A percentile compares a stretch with the other conserved stretches of the same genome.
Conservation (phyloP, 2,113 vertebrate species). For the Sturnira hondurensis region DNA sequence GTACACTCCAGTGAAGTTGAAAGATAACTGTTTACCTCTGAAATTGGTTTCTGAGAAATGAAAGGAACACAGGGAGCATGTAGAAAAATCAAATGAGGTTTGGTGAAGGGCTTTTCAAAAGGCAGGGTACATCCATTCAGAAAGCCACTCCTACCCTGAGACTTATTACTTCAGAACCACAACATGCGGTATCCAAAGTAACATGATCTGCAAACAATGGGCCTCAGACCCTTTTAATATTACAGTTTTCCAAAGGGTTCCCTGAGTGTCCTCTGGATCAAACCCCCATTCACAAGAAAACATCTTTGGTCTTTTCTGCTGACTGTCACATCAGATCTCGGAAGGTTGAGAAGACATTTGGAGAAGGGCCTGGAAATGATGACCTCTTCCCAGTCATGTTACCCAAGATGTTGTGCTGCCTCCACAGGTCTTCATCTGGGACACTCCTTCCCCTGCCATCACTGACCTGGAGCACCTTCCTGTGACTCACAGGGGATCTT, state of each 20-base stretch:
- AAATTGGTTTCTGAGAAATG: conserved; percentile 74
- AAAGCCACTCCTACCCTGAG: not conserved
- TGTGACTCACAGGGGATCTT: not conserved
- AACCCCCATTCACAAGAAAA: not conserved
- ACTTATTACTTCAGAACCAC: not conserved
- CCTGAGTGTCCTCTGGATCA: not conserved
- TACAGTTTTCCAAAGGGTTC: not conserved
- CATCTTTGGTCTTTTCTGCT: not conserved
- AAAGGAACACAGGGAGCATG: conserved; percentile 57
- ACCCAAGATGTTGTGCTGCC: not conserved
- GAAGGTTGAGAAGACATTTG: not conserved
- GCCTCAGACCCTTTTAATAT: not conserved
- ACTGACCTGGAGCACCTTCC: not conserved
- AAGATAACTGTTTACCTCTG: conserved; percentile 34
- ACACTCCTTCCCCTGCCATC: not conserved
- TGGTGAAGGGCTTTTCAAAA: conserved; percentile 51
- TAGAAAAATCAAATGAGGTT: conserved; percentile 51
- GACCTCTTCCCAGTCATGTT: not conserved
- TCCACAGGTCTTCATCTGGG: accelerated
- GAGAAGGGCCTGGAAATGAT: not conserved
- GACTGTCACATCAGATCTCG: not conserved
- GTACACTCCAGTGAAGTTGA: conserved; percentile 52
- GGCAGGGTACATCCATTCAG: not conserved
- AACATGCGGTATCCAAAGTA: not conserved
- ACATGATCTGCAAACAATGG: not conserved